A percentile compares a stretch with the other conserved stretches of the same genome.
These are phyloP conservation scores for Gymnothorax javanicus DNA, from an alignment of 2,797 vertebrate genomes.

Conservation along the genomic window DNA sequence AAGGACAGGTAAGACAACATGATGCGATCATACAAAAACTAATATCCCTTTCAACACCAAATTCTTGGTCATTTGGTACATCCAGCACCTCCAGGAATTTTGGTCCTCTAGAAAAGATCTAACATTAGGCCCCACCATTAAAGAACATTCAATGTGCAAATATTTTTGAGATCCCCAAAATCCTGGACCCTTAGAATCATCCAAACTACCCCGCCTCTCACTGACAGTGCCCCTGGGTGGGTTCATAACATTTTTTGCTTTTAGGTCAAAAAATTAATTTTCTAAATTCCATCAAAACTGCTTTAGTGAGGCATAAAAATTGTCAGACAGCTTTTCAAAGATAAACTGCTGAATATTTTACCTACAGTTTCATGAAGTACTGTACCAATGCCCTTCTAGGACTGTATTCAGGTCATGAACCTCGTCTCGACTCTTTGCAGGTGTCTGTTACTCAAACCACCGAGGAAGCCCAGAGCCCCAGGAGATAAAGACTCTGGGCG, in stretches of 20 bases:
- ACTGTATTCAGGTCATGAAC: neutral
- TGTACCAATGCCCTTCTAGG: neutral
- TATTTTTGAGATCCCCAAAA: neutral
- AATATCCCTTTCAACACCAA: neutral
- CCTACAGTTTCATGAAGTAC: neutral
- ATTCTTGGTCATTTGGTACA: too few species aligned
- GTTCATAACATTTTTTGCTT: neutral
- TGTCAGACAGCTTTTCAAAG: neutral
- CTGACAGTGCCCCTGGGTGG: neutral
- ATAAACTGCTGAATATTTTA: neutral
- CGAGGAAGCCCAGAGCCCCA: constrained; percentile 70
- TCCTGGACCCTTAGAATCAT: neutral
- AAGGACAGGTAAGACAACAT: constrained; percentile 69
- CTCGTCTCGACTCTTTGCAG: constrained; percentile 48
- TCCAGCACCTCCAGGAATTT: neutral
- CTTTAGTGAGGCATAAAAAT: neutral
- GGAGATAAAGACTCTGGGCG: constrained; percentile 74
- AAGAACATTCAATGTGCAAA: neutral
- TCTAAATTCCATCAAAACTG: neutral
- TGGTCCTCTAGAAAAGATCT: neutral
- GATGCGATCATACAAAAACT: neutral
- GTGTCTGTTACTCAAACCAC: constrained; percentile 76
- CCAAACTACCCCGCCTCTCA: neutral
- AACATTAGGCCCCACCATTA: neutral
- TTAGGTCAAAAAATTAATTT: neutral